Conservation (phyloP, 1,140 invertebrate species). For the Drosophila ambigua region DNA sequence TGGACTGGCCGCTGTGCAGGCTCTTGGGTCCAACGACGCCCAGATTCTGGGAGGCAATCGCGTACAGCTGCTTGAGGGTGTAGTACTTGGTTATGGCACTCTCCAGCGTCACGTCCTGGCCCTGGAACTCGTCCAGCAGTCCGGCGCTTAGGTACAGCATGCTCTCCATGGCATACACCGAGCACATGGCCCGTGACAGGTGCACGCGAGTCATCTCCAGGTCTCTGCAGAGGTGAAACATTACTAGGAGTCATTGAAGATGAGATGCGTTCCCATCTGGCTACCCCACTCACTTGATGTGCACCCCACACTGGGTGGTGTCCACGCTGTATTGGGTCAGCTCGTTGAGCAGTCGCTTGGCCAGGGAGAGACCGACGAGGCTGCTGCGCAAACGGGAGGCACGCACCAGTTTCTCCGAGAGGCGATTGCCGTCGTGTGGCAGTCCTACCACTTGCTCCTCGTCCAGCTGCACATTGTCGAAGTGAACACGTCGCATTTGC, state of each 20-base stretch:
- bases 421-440: conserved; percentile 61
- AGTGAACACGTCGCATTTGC: conserved; percentile 78
- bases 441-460: conserved; percentile 65
- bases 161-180: conserved; percentile 90
- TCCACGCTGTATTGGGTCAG: conserved; percentile 78
- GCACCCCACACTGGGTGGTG: conserved; percentile 86
- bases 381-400: conserved; percentile 53
- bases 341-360: conserved; percentile 66
- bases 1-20: conserved; percentile 87
- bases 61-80: conserved; percentile 85
- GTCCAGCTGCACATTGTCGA: conserved; percentile 84
- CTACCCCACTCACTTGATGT: conserved; percentile 56
- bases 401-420: conserved; percentile 58
- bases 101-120: conserved; percentile 90
- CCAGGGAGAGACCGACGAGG: conserved; percentile 48
- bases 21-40: conserved; percentile 88
- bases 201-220: conserved; percentile 86
- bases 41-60: conserved; percentile 88
- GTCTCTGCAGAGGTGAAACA: conserved; percentile 79
- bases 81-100: conserved; percentile 89
- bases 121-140: conserved; percentile 87
- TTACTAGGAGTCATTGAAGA: no score
- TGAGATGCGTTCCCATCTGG: neutral
- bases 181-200: conserved; percentile 85
- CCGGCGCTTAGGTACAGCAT: conserved; percentile 90